These are phyloP conservation scores for Phytoseiulus persimilis DNA, from an alignment of 2,888 invertebrate species.

Conservation along the genomic window DNA sequence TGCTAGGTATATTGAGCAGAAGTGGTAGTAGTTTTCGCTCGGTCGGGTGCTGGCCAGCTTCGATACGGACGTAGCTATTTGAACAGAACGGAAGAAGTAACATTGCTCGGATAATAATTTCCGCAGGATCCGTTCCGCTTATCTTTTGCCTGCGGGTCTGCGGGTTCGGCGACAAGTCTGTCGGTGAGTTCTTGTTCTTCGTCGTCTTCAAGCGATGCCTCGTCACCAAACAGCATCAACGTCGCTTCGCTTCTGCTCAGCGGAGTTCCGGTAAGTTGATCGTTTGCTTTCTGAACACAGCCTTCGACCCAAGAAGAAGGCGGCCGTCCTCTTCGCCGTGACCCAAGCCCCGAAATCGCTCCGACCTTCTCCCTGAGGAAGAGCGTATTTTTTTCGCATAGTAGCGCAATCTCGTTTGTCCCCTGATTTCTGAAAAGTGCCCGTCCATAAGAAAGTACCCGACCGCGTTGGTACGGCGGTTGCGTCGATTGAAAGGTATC, in stretches of 20 bases:
- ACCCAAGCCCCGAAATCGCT: too few relatives aligned
- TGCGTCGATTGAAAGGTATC: too few relatives aligned
- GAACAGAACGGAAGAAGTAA: not conserved
- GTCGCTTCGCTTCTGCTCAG: constrained; percentile 20
- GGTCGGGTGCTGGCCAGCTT: not conserved
- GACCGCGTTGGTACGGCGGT: too few relatives aligned
- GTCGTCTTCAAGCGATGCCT: constrained; percentile 18
- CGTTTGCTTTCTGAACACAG: too few relatives aligned
- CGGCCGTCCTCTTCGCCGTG: too few relatives aligned
- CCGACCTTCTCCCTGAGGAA: too few relatives aligned
- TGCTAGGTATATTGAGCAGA: not conserved
- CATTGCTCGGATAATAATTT: not conserved
- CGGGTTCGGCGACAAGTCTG: constrained; percentile 21
- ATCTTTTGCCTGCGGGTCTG: not conserved
- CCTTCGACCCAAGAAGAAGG: too few relatives aligned
- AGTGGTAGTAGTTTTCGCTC: not conserved
- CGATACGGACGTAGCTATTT: not conserved
- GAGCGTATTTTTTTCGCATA: too few relatives aligned
- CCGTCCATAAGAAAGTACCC: too few relatives aligned
- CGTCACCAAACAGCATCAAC: constrained; percentile 14
- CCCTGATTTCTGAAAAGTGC: too few relatives aligned
- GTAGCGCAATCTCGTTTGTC: too few relatives aligned
- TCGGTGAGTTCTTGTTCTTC: constrained; percentile 14
- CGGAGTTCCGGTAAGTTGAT: constrained; percentile 16
- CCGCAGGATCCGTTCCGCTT: constrained; percentile 5